Evolutionary conservation across 1,140 invertebrate species (phyloP).

Genomic region (Brachystomella parvula): DNA sequence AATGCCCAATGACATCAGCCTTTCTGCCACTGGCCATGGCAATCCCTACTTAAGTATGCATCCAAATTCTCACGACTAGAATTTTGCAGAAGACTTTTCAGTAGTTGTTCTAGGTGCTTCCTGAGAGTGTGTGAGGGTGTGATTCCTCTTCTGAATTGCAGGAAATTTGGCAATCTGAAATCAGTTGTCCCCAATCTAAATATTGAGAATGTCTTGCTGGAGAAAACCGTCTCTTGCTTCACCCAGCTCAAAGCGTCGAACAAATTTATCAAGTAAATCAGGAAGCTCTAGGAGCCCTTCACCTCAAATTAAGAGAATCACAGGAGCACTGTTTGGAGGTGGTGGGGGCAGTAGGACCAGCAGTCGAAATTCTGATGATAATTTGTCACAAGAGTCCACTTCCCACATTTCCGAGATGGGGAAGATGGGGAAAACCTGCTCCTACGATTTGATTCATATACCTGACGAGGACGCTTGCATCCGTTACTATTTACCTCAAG

Average conservation of each 20-base stretch:
- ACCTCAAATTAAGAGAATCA: neutral
- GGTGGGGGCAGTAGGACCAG: neutral
- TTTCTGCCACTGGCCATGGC: neutral
- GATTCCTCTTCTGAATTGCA: neutral
- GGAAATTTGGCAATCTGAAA: neutral
- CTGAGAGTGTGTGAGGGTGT: neutral
- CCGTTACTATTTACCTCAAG: neutral
- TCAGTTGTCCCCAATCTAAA: neutral
- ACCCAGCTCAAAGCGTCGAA: neutral
- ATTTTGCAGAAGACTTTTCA: neutral
- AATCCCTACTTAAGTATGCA: neutral
- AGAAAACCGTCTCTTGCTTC: neutral
- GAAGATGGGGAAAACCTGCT: constrained; percentile 1
- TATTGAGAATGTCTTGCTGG: neutral
- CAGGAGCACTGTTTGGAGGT: neutral
- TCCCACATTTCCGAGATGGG: constrained; percentile 1
- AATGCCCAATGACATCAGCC: no score
- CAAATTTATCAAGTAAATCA: neutral
- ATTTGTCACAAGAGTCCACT: neutral
- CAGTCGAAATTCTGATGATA: neutral
- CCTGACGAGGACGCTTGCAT: neutral
- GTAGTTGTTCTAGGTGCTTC: neutral
- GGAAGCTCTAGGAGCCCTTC: neutral
- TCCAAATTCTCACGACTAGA: neutral
- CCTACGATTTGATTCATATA: neutral